Percentiles rank a stretch among this genome's conserved stretches.
Evolutionary conservation across 2,113 vertebrate genomes (phyloP).

Genomic region (Antechinus stuartii): DNA sequence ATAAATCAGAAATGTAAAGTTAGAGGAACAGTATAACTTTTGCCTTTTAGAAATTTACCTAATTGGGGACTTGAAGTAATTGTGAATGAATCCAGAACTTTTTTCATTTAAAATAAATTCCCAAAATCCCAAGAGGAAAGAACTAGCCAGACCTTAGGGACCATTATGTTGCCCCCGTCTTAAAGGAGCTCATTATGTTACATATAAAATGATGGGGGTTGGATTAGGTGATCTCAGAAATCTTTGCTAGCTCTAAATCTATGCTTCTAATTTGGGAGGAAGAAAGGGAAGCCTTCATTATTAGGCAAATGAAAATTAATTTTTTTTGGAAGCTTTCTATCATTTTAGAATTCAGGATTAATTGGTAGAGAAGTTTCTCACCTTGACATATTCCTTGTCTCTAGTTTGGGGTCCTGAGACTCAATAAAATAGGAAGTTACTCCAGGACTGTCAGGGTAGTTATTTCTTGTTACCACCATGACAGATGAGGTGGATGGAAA

Average conservation of each 20-base stretch:
- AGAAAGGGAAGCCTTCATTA: neutral
- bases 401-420: neutral
- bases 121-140: neutral
- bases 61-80: neutral
- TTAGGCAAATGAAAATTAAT: neutral
- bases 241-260: neutral
- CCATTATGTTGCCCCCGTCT: neutral
- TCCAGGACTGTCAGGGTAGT: neutral
- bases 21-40: neutral
- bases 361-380: neutral
- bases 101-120: neutral
- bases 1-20: neutral
- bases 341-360: neutral
- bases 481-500: neutral
- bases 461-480: neutral
- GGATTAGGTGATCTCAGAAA: neutral
- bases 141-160: neutral
- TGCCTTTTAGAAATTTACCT: neutral
- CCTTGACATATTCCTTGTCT: neutral
- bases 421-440: neutral
- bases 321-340: neutral
- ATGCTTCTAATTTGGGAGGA: neutral
- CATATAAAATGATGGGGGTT: neutral
- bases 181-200: neutral
- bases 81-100: neutral